These are phyloP conservation scores for Kradibia gibbosae DNA, from an alignment of 1,140 invertebrate species.

Conservation along the genomic window DNA sequence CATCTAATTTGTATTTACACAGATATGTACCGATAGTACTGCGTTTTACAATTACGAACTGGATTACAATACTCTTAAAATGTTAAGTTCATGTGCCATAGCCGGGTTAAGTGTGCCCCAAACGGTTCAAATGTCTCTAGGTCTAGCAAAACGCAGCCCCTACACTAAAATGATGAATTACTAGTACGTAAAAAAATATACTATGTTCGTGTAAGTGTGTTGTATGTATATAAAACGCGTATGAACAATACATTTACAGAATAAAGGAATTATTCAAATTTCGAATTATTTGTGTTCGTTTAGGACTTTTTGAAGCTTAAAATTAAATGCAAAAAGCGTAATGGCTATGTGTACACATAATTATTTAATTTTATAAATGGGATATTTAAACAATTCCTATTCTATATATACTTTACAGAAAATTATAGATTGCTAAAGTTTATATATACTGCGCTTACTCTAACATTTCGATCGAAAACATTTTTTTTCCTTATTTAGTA, in stretches of 20 bases:
- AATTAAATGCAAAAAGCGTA: not conserved
- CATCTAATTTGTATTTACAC: not conserved
- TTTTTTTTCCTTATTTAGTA: too few relatives aligned
- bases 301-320: not conserved
- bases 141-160: not conserved
- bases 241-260: not conserved
- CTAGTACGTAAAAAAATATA: not conserved
- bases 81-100: not conserved
- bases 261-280: not conserved
- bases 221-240: not conserved
- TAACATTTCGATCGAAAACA: too few relatives aligned
- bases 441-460: too few relatives aligned
- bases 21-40: not conserved
- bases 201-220: too few relatives aligned
- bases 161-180: not conserved
- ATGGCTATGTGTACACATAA: not conserved
- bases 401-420: not conserved
- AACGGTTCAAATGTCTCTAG: not conserved
- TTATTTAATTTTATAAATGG: not conserved
- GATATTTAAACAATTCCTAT: not conserved
- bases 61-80: not conserved
- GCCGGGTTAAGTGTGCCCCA: not conserved
- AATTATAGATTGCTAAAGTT: not conserved
- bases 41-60: constrained; percentile 1
- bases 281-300: not conserved